Conservation (phyloP, 2,888 invertebrate species). For the Morpho deidamia region DNA sequence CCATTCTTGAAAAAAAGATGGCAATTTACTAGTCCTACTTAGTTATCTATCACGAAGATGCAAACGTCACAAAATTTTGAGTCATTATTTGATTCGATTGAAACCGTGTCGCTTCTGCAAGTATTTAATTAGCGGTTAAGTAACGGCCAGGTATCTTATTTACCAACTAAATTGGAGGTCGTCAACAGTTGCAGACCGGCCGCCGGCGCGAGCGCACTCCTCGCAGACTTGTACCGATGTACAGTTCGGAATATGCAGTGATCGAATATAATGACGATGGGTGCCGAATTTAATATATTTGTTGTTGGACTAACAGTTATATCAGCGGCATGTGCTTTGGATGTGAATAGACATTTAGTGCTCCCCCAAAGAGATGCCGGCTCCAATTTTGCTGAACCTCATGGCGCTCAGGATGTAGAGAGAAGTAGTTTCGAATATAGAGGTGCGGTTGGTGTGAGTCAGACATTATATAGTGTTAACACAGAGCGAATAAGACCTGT, state of each 20-base stretch:
- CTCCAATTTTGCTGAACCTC: neutral
- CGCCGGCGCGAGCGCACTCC: conserved; percentile 3
- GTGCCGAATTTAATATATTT: conserved; percentile 5
- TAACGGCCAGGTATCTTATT: conserved; percentile 14
- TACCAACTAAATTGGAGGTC: conserved; percentile 10
- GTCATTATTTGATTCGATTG: neutral
- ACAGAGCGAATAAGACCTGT: neutral
- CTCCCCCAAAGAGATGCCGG: neutral
- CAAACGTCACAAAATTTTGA: neutral
- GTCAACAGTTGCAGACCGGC: conserved; percentile 18
- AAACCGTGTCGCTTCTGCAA: conserved; percentile 10
- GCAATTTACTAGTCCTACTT: no score
- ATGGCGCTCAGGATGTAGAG: neutral
- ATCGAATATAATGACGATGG: conserved; percentile 5
- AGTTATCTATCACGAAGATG: neutral
- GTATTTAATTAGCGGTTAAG: conserved; percentile 4
- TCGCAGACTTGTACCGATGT: neutral
- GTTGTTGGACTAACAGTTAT: conserved; percentile 1
- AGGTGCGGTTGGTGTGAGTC: conserved; percentile 1
- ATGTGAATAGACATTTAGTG: conserved; percentile 7
- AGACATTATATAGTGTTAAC: neutral
- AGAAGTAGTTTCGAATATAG: conserved; percentile 7
- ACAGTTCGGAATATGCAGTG: conserved; percentile 3
- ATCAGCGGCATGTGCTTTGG: conserved; percentile 10
- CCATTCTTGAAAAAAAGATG: no score